Evolutionary conservation across 2,797 vertebrate species (phyloP).

Genomic region (Phrynocephalus forsythii): DNA sequence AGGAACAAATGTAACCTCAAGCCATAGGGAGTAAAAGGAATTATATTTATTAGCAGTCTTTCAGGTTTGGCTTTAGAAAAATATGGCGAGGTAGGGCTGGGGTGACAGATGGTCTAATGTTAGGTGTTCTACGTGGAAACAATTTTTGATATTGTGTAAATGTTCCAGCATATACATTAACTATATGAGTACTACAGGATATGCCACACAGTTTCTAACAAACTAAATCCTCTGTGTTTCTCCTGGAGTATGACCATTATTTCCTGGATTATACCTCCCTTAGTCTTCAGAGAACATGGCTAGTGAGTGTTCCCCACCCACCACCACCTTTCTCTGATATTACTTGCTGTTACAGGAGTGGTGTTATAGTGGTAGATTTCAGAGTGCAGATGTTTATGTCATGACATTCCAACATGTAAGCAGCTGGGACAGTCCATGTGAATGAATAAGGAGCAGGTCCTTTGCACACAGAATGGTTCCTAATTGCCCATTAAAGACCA

Average conservation of each 20-base stretch:
- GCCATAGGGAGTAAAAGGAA: constrained; percentile 16
- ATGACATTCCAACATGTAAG: too few species aligned
- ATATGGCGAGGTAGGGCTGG: not conserved
- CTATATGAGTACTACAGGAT: not conserved
- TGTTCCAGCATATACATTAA: not conserved
- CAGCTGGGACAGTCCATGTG: too few species aligned
- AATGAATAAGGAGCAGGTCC: too few species aligned
- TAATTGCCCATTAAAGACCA: too few species aligned
- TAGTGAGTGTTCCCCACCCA: too few species aligned
- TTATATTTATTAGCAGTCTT: constrained; percentile 29
- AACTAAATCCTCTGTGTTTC: too few species aligned
- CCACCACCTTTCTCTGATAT: not conserved
- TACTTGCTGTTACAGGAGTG: not conserved
- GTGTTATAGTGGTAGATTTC: too few species aligned
- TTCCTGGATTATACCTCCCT: too few species aligned
- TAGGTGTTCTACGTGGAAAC: not conserved
- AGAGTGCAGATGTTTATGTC: too few species aligned
- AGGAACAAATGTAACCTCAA: constrained; percentile 46
- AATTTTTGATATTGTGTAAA: not conserved
- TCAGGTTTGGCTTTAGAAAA: constrained; percentile 21
- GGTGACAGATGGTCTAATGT: constrained; percentile 26
- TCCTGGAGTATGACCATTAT: too few species aligned
- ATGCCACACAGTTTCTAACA: not conserved
- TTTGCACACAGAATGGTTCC: too few species aligned
- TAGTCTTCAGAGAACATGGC: too few species aligned